Percentiles rank a stretch among this genome's conserved stretches.
phyloP scores from a whole-genome alignment of 2,888 invertebrate species.

The Zygaena filipendulae region DNA sequence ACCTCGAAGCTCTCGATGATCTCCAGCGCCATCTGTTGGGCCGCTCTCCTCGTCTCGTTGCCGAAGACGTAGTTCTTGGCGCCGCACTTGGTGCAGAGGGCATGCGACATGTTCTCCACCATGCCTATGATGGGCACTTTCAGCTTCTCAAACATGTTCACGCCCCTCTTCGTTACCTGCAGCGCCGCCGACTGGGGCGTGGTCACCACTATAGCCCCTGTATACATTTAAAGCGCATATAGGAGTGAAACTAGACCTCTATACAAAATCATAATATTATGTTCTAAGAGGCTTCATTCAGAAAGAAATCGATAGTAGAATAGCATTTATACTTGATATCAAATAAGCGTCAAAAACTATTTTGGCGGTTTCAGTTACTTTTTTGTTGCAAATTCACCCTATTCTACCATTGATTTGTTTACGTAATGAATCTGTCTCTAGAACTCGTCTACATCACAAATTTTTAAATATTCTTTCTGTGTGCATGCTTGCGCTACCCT shows the following conservation, averaged over 20 bases:
- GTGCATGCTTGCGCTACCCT: too few relatives aligned
- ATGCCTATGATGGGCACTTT: slow-evolving; percentile 87
- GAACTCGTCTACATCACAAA: too few relatives aligned
- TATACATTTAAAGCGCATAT: too few relatives aligned
- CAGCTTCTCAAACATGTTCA: slow-evolving; percentile 88
- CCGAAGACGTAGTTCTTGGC: slow-evolving; percentile 80
- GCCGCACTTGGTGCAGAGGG: slow-evolving; percentile 81
- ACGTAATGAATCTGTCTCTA: too few relatives aligned
- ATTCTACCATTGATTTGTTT: too few relatives aligned
- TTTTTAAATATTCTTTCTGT: too few relatives aligned
- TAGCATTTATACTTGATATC: too few relatives aligned
- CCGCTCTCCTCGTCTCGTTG: slow-evolving; percentile 69
- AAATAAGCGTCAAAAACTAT: too few relatives aligned
- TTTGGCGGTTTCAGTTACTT: too few relatives aligned
- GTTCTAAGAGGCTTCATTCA: too few relatives aligned
- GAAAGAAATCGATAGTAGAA: too few relatives aligned
- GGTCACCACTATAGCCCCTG: slow-evolving; percentile 89
- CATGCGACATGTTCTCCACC: slow-evolving; percentile 90
- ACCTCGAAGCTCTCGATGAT: slow-evolving; percentile 80
- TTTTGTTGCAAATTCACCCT: too few relatives aligned
- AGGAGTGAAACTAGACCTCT: neutral
- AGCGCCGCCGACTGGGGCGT: slow-evolving; percentile 92
- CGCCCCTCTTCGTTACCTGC: slow-evolving; percentile 86
- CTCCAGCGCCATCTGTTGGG: slow-evolving; percentile 72
- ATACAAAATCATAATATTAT: neutral